Percentiles rank a stretch among this genome's conserved stretches.
phyloP scores from a whole-genome alignment of 2,888 invertebrate species.

The Xestobium rufovillosum region DNA sequence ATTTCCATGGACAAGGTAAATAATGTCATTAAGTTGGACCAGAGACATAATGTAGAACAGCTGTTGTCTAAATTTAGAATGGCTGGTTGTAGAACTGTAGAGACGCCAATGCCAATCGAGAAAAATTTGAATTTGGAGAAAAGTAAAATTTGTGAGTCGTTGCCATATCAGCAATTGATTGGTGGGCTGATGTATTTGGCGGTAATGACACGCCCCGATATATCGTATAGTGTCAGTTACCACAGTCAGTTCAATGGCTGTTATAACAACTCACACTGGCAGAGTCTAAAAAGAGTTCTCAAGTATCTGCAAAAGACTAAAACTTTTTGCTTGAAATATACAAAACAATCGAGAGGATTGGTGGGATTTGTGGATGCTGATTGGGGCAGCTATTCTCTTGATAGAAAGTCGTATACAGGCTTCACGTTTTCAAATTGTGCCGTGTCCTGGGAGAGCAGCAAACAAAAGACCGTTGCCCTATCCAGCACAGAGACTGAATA shows the following conservation, averaged over 20 bases:
- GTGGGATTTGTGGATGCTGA: too few relatives aligned
- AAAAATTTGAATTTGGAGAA: not conserved
- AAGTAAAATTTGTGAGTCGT: not conserved
- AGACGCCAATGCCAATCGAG: not conserved
- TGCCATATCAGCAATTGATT: constrained; percentile 1
- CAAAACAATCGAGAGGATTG: not conserved
- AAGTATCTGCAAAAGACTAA: not conserved
- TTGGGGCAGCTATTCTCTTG: too few relatives aligned
- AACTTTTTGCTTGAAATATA: not conserved
- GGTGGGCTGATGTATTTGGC: constrained; percentile 1
- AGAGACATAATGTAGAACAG: too few relatives aligned
- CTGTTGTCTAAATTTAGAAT: constrained; percentile 1
- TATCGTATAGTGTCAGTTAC: constrained; percentile 1
- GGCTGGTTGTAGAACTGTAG: constrained; percentile 1
- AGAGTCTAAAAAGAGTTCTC: not conserved
- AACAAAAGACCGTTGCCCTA: not conserved
- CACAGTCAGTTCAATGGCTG: constrained; percentile 1
- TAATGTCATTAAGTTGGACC: constrained; percentile 10
- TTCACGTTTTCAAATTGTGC: not conserved
- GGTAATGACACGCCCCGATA: constrained; percentile 2
- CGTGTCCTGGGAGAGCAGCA: not conserved
- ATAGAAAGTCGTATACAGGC: too few relatives aligned
- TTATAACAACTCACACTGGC: not conserved
- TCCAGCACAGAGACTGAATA: not conserved
- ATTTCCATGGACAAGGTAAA: constrained; percentile 7